phyloP scores from a whole-genome alignment of 2,888 invertebrate genomes.

The Formica aserva region DNA sequence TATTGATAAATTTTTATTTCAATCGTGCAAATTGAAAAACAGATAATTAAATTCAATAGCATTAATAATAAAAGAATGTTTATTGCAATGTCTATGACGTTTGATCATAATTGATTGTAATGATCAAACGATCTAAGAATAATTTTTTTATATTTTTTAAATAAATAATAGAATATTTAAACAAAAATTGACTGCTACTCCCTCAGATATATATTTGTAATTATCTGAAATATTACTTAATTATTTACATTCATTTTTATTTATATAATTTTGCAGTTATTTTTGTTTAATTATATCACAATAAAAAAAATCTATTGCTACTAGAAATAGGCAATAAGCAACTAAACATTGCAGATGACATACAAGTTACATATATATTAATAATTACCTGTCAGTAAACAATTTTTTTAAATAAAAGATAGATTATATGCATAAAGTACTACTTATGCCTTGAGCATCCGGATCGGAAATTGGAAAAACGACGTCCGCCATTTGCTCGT shows the following conservation, averaged over 20 bases:
- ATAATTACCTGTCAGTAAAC: constrained; percentile 5
- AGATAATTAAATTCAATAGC: background rate
- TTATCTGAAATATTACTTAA: background rate
- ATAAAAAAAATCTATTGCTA: background rate
- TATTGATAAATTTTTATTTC: background rate
- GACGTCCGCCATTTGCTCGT: constrained; percentile 65
- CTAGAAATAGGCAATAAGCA: background rate
- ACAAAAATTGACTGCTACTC: background rate
- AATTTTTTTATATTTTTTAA: background rate
- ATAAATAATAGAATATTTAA: background rate
- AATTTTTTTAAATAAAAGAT: background rate
- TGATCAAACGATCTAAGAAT: background rate
- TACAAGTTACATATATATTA: background rate
- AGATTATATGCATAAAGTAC: constrained; percentile 23
- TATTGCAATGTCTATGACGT: background rate
- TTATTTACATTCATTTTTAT: background rate
- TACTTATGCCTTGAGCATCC: constrained; percentile 7
- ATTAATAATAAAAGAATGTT: background rate
- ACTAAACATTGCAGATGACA: background rate
- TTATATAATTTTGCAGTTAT: background rate
- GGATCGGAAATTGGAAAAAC: constrained; percentile 68
- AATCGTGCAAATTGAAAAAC: background rate
- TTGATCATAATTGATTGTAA: background rate
- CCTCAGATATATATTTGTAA: background rate
- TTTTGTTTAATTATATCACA: background rate